Evolutionary conservation across 2,113 vertebrate genomes (phyloP), one percentile per base, ranked within the genome.

Genomic region (Butorides virescens): DNA sequence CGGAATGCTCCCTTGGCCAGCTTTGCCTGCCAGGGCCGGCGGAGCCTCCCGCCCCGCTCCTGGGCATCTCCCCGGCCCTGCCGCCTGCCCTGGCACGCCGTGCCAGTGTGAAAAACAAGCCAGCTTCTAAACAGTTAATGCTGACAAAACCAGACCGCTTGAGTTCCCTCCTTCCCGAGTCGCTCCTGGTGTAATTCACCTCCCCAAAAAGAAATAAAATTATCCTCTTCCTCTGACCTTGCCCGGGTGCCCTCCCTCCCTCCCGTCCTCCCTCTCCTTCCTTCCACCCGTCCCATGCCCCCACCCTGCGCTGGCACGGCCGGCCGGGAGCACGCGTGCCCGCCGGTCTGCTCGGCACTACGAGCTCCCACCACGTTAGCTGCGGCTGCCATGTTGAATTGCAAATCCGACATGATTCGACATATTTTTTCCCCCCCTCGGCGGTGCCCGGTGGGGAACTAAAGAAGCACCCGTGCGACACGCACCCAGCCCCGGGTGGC

Each of bases 361-460:
- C n/a, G 71, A 82, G 93, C 59, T 91, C 82, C 92, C 88, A 87
- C 87, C 94, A 80, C 90, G 36, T 65, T 94, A 84, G 86, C 91
- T 83, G 79, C 17, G 95, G 97, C 95, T 97, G 97, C 96, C 97
- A 97, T 97, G 97, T 97, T 97, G 97, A 96, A 97, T 94, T 62
- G 92, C 90, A 97, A 94, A 96, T 86, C 96, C 94, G 94, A 97
- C 95, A 97, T 94, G 96, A 97, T 97, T 95, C 91, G 21, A 96
- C 95, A 96, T 16, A 67, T 79, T 90, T 73, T 55, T 53, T 61
- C 42, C 22, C 55, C 74, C 63, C 39, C 18, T 70, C 46, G 1
- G 42, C 14, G 10, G 72, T 65, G 76, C 89, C 63, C 26, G 6
- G 46, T 9, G 81, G 49, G 62, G 92, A 92, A 78, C 72, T 55